Base-by-base conservation (phyloP, 1,140 invertebrate genomes). In the Vanessa tameamea region DNA sequence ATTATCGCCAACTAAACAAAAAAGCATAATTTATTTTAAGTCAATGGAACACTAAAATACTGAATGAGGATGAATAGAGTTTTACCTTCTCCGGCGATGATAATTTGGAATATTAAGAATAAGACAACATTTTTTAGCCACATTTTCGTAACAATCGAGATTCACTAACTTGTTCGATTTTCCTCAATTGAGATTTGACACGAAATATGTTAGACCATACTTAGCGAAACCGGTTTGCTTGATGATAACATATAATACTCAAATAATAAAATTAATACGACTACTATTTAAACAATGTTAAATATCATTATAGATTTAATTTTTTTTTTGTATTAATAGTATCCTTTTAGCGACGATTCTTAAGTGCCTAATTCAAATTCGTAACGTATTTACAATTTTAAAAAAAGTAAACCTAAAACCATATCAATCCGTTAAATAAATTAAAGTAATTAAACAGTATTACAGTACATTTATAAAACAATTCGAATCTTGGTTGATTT, bases 1-100 rank as follows among this genome's bases (percentile, higher is more conserved):
- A 59, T 65, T 26, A 50, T 87, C 87, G 69, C 82, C 84, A 77
- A 88, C 85, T 88, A 63, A 71, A 86, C 82, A 47, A 51, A 53
- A 63, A 48, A 47, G 51, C 4, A 26, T 12, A 50, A 16, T n/a
- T 47, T 31, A 26, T 12, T 63, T 63, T 37, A 26, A 31, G 23
- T 20, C 23, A 3, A 20, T 20, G 20, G 20, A 31, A 13, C 23
- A 61, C 37, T 31, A 31, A 15, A 61, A 23, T 47, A 37, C 15
- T 61, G 14, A 47, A 72, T 9, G 9, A 64, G 13, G 9, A 57
- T 50, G 9, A 66, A 48, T 61, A 31, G 50, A 72, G 9, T 12
- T 9, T 76, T 67, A 78, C 77, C 70, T 67, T 70, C 73, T n/a
- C 69, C 72, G 50, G 76, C 64, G 15, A 65, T 31, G 2, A 72